Conservation (phyloP, 2,113 vertebrate species). For the Rattus norvegicus region GRCr8 NC_086033.1:60406501-60407000, state of each 20-base stretch:
- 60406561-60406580: neutral
- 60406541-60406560: neutral
- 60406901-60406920: neutral
- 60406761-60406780: neutral
- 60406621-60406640: neutral
- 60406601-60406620: too few species aligned
- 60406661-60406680: neutral
- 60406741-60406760: too few species aligned
- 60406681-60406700: neutral
- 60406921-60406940: neutral
- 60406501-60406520: neutral
- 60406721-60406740: too few species aligned
- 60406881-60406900: neutral
- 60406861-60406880: neutral
- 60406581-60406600: neutral
- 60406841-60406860: neutral
- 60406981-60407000: constrained; percentile 36
- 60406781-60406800: neutral
- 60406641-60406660: neutral
- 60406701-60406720: neutral
- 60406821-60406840: neutral
- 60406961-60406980: neutral
- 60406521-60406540: neutral
- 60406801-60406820: neutral
- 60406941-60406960: neutral